Conservation (phyloP, 2,797 vertebrate genomes). For the Danionella dracula region DNA sequence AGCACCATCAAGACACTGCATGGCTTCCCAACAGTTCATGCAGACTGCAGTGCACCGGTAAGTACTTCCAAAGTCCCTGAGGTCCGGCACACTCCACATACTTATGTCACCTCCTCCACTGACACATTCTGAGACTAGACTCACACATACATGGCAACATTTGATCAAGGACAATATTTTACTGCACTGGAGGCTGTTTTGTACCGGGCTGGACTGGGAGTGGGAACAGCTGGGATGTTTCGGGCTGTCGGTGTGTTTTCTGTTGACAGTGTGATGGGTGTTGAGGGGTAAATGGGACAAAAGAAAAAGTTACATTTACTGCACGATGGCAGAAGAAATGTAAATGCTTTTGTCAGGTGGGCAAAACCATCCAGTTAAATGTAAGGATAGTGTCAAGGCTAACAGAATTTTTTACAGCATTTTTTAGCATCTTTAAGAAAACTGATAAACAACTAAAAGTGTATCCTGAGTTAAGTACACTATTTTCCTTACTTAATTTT, state of each 20-base stretch:
- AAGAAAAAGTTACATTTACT: neutral
- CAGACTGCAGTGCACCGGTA: constrained; percentile 39
- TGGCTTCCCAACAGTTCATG: constrained; percentile 53
- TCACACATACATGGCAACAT: constrained; percentile 22
- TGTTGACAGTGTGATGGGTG: constrained; percentile 22
- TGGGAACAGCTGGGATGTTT: constrained; percentile 26
- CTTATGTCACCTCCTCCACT: constrained; percentile 6
- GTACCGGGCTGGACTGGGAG: neutral
- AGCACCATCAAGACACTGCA: constrained; percentile 77
- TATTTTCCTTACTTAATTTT: too few relatives aligned
- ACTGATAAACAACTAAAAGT: too few relatives aligned
- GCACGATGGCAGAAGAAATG: too few relatives aligned
- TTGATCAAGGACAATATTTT: constrained; percentile 13
- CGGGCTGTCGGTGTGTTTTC: constrained; percentile 13
- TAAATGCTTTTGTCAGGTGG: too few relatives aligned
- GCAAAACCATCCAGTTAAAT: too few relatives aligned
- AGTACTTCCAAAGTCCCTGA: constrained; percentile 54
- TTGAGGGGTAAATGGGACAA: constrained; percentile 24
- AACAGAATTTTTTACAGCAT: too few relatives aligned
- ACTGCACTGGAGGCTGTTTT: neutral
- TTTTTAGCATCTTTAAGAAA: too few relatives aligned
- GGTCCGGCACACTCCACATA: constrained; percentile 26
- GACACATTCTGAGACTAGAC: constrained; percentile 10
- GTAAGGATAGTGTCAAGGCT: too few relatives aligned
- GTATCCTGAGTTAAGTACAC: too few relatives aligned